These are phyloP conservation scores for Hipparchia sbordonii DNA, from an alignment of 2,888 invertebrate species.

Conservation along the genomic window DNA sequence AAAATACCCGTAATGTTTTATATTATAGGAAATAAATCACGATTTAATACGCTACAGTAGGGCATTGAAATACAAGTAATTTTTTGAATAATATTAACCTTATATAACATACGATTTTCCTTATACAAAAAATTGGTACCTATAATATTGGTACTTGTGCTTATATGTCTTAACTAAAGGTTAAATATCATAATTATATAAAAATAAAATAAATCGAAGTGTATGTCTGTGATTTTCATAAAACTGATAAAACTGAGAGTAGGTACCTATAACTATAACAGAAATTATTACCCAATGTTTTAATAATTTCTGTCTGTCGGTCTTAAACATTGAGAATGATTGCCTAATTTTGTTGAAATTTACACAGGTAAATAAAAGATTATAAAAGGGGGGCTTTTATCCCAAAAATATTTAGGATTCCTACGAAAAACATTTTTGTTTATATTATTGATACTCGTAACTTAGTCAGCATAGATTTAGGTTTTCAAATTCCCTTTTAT, in stretches of 20 bases:
- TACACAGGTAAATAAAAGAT: too few relatives aligned
- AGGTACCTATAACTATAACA: too few relatives aligned
- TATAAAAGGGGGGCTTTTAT: background rate
- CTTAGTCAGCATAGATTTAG: too few relatives aligned
- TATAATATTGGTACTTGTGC: too few relatives aligned
- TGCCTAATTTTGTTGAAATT: too few relatives aligned
- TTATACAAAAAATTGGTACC: background rate
- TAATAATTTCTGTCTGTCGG: too few relatives aligned
- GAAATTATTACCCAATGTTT: too few relatives aligned
- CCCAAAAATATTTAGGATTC: background rate
- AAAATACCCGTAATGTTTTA: background rate
- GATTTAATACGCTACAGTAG: conserved; percentile 1
- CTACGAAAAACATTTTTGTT: too few relatives aligned
- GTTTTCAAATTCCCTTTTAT: too few relatives aligned
- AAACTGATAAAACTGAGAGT: too few relatives aligned
- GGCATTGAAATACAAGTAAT: background rate
- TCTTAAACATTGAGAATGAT: too few relatives aligned
- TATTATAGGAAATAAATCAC: background rate
- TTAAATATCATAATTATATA: background rate
- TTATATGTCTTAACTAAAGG: background rate
- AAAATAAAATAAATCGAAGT: background rate
- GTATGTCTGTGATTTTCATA: background rate
- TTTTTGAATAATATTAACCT: background rate
- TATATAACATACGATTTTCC: background rate
- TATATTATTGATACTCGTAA: too few relatives aligned